Conservation (phyloP, 2,797 vertebrate genomes). For the Ataeniobius toweri region DNA sequence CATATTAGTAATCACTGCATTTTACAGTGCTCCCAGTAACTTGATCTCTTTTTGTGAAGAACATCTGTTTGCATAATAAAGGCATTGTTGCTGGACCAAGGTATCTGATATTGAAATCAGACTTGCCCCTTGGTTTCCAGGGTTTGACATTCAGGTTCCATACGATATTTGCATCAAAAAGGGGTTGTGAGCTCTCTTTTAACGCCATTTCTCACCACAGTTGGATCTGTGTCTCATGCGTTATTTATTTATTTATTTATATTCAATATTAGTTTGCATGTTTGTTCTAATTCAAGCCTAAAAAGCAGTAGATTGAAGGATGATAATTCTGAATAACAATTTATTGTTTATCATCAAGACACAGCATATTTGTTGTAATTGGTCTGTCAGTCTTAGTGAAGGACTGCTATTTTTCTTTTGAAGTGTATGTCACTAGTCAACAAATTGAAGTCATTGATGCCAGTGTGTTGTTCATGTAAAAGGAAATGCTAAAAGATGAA, state of each 20-base stretch:
- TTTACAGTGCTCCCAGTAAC: slow-evolving; percentile 28
- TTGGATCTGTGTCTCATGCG: neutral
- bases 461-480: neutral
- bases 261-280: neutral
- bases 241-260: neutral
- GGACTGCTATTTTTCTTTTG: neutral
- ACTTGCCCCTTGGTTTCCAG: slow-evolving; percentile 17
- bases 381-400: neutral
- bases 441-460: neutral
- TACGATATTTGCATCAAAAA: slow-evolving; percentile 38
- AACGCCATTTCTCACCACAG: slow-evolving; percentile 14
- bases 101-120: slow-evolving; percentile 72
- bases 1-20: slow-evolving; percentile 39
- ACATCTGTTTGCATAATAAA: slow-evolving; percentile 71
- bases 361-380: neutral
- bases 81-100: slow-evolving; percentile 50
- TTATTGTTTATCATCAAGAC: neutral
- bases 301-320: neutral
- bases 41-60: slow-evolving; percentile 45
- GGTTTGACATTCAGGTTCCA: slow-evolving; percentile 45
- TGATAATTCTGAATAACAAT: neutral
- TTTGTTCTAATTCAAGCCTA: neutral
- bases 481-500: neutral
- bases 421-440: neutral
- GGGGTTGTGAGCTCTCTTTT: slow-evolving; percentile 29